Evolutionary conservation across 1,140 invertebrate species (phyloP).

Genomic region (Drosophila yakuba): DNA sequence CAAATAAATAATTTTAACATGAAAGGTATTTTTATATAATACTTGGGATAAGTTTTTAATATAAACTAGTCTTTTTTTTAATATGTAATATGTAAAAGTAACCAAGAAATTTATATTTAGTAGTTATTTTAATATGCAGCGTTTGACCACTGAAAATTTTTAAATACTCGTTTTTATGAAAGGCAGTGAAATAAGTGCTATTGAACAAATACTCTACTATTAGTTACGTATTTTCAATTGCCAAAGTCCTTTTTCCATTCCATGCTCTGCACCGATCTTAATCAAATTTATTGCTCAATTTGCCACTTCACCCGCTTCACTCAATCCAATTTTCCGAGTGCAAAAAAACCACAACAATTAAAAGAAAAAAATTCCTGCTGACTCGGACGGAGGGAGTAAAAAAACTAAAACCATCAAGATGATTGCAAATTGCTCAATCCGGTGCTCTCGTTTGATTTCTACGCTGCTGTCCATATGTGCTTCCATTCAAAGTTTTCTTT

Average conservation of each 20-base stretch:
- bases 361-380: conserved; percentile 38
- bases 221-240: neutral
- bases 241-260: neutral
- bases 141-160: no score
- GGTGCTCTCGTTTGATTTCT: conserved; percentile 14
- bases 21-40: no score
- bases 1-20: no score
- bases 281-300: conserved; percentile 60
- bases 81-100: no score
- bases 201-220: neutral
- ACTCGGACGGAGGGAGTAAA: conserved; percentile 7
- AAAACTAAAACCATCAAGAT: conserved; percentile 17
- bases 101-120: no score
- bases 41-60: no score
- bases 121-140: no score
- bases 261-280: conserved; percentile 27
- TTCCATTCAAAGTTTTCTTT: conserved; percentile 3
- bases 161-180: no score
- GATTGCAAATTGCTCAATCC: conserved; percentile 32
- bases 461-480: conserved; percentile 18
- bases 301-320: conserved; percentile 40
- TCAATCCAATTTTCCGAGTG: conserved; percentile 40
- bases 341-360: conserved; percentile 42
- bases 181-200: no score
- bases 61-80: no score